These are phyloP conservation scores for Aegypius monachus DNA, from an alignment of 2,113 vertebrate species.

Conservation along the genomic window DNA sequence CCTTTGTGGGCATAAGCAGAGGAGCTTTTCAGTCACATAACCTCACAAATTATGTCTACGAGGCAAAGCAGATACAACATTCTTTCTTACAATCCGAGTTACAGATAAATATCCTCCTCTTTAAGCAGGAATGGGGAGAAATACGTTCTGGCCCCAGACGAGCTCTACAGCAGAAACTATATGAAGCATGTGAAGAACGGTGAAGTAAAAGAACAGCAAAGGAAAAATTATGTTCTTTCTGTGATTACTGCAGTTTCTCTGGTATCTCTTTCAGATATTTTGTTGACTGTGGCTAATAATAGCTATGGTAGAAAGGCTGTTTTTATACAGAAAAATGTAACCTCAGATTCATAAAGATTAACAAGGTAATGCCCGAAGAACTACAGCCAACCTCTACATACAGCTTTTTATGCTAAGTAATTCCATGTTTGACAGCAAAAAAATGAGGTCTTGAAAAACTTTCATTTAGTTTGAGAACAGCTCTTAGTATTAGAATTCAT, in stretches of 20 bases:
- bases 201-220: background rate
- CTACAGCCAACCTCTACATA: background rate
- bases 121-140: background rate
- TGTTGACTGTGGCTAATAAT: background rate
- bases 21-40: background rate
- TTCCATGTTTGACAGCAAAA: background rate
- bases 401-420: background rate
- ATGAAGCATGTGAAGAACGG: background rate
- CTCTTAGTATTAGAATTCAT: background rate
- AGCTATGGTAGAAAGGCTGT: background rate
- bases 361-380: background rate
- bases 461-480: background rate
- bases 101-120: background rate
- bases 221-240: background rate
- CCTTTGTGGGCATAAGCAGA: background rate
- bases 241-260: background rate
- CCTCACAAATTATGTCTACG: background rate
- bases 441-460: background rate
- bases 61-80: background rate
- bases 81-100: background rate
- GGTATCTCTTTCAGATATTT: background rate
- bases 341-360: background rate
- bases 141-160: fast-evolving
- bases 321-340: background rate
- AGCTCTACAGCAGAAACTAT: background rate